These are phyloP conservation scores for Apistogramma diplotaenia DNA, from an alignment of 2,113 vertebrate genomes.

Conservation along the genomic window DNA sequence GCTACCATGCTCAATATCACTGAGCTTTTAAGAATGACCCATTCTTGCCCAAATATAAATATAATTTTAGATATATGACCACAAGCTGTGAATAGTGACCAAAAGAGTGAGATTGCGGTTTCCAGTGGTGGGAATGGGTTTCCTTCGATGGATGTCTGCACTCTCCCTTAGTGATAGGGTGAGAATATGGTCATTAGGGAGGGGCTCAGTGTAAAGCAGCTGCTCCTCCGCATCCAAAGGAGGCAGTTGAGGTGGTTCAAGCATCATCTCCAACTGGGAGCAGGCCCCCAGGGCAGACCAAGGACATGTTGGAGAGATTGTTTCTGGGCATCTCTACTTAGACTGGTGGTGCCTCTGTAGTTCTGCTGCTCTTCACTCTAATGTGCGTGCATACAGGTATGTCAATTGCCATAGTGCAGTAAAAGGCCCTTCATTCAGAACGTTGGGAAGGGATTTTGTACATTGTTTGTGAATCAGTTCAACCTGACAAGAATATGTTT, in stretches of 20 bases:
- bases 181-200: background rate
- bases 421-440: background rate
- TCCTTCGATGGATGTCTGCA: background rate
- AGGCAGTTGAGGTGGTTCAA: background rate
- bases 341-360: background rate
- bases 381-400: background rate
- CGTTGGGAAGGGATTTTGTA: background rate
- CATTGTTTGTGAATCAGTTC: background rate
- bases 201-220: background rate
- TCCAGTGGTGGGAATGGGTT: background rate
- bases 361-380: background rate
- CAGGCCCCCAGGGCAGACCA: background rate
- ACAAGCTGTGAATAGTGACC: background rate
- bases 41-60: background rate
- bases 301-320: background rate
- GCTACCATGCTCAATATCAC: background rate
- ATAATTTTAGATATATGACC: background rate
- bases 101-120: background rate
- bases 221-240: background rate
- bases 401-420: background rate
- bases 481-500: conserved; percentile 7
- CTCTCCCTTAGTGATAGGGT: background rate
- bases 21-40: background rate
- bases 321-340: background rate
- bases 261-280: background rate